Evolutionary conservation across 2,797 vertebrate species (phyloP).

Genomic region (Fistularia commersonii): DNA sequence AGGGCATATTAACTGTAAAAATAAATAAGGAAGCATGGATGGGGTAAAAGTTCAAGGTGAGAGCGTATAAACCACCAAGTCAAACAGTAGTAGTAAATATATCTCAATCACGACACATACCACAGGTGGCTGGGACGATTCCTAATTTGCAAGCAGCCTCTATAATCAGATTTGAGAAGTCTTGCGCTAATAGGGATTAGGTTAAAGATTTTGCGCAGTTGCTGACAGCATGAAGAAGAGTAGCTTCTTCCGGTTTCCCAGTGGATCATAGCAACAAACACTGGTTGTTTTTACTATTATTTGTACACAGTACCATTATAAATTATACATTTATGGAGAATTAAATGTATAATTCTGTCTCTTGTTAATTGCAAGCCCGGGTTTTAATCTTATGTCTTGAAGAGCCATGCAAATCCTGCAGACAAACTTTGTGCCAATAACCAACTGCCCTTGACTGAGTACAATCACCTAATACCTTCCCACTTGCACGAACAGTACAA

Average conservation of each 20-base stretch:
- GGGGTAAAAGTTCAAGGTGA: not conserved
- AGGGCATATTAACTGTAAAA: too few species aligned
- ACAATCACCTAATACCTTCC: too few species aligned
- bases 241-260: slow-evolving; percentile 48
- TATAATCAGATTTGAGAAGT: slow-evolving; percentile 84
- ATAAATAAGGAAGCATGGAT: too few species aligned
- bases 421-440: too few species aligned
- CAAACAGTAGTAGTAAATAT: slow-evolving; percentile 10
- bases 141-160: slow-evolving; percentile 67
- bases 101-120: slow-evolving; percentile 21
- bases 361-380: too few species aligned
- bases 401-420: too few species aligned
- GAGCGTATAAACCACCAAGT: slow-evolving; percentile 6
- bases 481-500: too few species aligned
- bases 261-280: slow-evolving; percentile 35
- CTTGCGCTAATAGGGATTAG: slow-evolving; percentile 85
- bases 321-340: too few species aligned
- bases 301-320: not conserved
- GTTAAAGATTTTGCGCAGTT: slow-evolving; percentile 61
- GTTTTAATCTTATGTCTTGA: too few species aligned
- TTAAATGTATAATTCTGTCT: too few species aligned
- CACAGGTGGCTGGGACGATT: slow-evolving; percentile 55
- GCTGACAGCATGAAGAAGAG: slow-evolving; percentile 53
- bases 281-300: not conserved
- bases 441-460: too few species aligned